Evolutionary conservation across 2,113 vertebrate genomes (phyloP).

Genomic region (Trematocara variabile): DNA sequence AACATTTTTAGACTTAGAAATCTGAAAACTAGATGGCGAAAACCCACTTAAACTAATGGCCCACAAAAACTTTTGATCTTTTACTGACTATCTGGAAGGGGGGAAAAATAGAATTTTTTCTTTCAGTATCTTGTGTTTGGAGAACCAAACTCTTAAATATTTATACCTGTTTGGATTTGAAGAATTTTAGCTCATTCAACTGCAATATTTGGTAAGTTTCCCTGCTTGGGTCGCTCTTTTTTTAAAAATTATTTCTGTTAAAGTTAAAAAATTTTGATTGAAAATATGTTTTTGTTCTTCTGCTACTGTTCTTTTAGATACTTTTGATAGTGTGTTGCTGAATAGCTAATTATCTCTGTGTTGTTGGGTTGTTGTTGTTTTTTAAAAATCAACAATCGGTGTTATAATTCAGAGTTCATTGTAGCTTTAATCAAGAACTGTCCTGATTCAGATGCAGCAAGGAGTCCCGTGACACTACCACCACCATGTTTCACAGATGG

Average conservation of each 20-base stretch:
- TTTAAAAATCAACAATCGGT: neutral
- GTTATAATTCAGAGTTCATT: neutral
- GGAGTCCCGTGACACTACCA: neutral
- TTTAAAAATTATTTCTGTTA: neutral
- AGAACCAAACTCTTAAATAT: neutral
- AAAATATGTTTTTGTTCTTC: fast-evolving
- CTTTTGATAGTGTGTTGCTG: neutral
- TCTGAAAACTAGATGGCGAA: neutral
- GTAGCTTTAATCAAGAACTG: neutral
- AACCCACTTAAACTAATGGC: neutral
- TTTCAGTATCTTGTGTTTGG: neutral
- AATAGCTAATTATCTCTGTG: neutral
- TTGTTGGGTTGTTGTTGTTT: neutral
- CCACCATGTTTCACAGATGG: neutral
- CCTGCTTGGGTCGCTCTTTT: neutral
- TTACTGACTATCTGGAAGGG: neutral
- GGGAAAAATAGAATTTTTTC: fast-evolving
- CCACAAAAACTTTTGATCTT: neutral
- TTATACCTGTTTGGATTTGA: neutral
- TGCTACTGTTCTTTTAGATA: neutral
- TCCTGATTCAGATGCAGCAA: neutral
- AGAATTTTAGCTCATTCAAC: neutral
- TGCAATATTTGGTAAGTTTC: neutral
- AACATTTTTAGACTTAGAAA: neutral
- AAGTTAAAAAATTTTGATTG: fast-evolving